Evolutionary conservation across 1,140 invertebrate genomes (phyloP), one percentile per base, ranked within the genome.

Genomic region (Cydia splendana): DNA sequence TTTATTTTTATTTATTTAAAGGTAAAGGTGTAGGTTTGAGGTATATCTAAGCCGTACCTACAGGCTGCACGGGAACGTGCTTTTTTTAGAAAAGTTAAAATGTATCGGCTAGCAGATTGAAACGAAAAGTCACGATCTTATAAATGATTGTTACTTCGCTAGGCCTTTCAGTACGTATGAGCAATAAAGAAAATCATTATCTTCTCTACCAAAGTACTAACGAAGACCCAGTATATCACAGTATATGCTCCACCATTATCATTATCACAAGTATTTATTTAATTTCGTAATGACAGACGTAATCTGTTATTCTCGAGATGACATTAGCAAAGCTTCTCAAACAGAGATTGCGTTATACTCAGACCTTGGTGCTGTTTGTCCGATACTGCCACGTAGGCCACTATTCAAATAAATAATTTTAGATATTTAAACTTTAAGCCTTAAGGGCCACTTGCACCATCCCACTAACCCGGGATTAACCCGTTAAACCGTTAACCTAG

Each of bases 261-360:
- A 53, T 53, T 53, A 53, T 53, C 51, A 15, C 48, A 53, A 18
- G 4, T 53, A 53, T 53, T 53, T 53, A 53, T 53, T 53, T 18
- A 53, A 18, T 53, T 53, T 53, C 51, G 51, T 53, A 53, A 53
- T 2, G 15, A 18, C 4, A n/a, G 51, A 7, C 51, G 51, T 53
- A 53, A 53, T 53, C 51, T n/a, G n/a, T 18, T 51, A 51, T 51
- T 53, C 51, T 53, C 51, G 51, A 48, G 51, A 53, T 53, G 51
- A 18, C 51, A 53, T 53, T 18, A 53, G 9, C 13, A 48, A 15
- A 53, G 51, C 51, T 53, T 18, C 51, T 53, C 51, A 53, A 53
- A 53, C 51, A 53, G 51, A 53, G 51, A 53, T 53, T 53, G 51
- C 51, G 51, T 53, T 53, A 53, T 18, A 2, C 1, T n/a, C n/a